phyloP scores from a whole-genome alignment of 2,797 vertebrate species.

The Cyprinodon diabolis region DNA sequence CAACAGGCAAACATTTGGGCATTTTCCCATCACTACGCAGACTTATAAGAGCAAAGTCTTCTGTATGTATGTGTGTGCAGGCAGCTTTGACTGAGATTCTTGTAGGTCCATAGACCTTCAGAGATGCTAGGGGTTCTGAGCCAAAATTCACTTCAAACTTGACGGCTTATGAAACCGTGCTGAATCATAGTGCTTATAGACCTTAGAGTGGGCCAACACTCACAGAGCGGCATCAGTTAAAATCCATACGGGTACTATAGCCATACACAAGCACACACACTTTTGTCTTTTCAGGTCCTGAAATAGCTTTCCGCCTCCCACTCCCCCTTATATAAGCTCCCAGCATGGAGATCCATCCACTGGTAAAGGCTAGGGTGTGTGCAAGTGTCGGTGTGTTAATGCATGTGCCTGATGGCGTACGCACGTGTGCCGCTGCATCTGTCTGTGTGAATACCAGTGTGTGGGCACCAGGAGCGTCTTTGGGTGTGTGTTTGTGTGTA shows the following conservation, averaged over 20 bases:
- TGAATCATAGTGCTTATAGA: slow-evolving; percentile 67
- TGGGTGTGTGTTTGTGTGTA: slow-evolving; percentile 29
- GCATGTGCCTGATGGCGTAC: slow-evolving; percentile 33
- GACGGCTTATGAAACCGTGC: slow-evolving; percentile 69
- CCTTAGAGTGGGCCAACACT: slow-evolving; percentile 58
- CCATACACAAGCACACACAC: slow-evolving; percentile 36
- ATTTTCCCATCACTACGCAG: slow-evolving; percentile 25
- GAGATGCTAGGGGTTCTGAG: slow-evolving; percentile 51
- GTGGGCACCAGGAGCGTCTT: slow-evolving; percentile 70
- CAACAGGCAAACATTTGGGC: slow-evolving; percentile 22
- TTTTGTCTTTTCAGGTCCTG: slow-evolving; percentile 64
- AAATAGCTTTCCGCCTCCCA: slow-evolving; percentile 75
- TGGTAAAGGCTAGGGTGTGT: slow-evolving; percentile 62
- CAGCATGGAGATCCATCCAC: slow-evolving; percentile 89
- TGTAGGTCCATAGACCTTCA: slow-evolving; percentile 42
- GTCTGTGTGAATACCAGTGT: slow-evolving; percentile 51
- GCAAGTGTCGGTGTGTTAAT: slow-evolving; percentile 24
- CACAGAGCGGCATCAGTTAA: slow-evolving; percentile 41
- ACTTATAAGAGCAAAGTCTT: slow-evolving; percentile 23
- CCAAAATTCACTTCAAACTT: slow-evolving; percentile 70
- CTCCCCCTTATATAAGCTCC: slow-evolving; percentile 77
- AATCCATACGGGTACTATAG: slow-evolving; percentile 58
- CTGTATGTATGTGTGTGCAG: slow-evolving; percentile 6
- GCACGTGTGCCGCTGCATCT: slow-evolving; percentile 37
- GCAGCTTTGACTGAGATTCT: slow-evolving; percentile 33